Evolutionary conservation across 2,113 vertebrate genomes (phyloP).

Genomic region (Aspiorhynchus laticeps): DNA sequence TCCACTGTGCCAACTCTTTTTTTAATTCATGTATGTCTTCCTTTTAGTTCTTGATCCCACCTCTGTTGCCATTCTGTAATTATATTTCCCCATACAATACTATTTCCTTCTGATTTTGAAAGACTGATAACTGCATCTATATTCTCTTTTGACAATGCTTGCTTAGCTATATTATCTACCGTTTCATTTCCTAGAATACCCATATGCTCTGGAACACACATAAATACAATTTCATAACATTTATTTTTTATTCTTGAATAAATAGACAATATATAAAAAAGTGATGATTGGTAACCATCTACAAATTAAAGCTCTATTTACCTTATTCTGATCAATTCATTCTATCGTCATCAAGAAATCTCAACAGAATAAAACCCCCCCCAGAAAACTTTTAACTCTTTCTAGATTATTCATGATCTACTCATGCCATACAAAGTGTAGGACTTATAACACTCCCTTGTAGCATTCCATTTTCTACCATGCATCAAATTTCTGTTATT

Average conservation of each 20-base stretch:
- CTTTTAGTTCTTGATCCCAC: neutral
- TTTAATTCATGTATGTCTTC: neutral
- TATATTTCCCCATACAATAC: neutral
- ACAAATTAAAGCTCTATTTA: no score
- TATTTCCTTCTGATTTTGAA: neutral
- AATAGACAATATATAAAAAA: no score
- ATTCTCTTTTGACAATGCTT: neutral
- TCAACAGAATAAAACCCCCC: no score
- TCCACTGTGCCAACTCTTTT: no score
- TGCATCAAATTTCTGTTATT: neutral
- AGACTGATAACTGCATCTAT: neutral
- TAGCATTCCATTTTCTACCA: neutral
- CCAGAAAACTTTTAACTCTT: no score
- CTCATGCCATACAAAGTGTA: neutral
- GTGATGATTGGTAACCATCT: no score
- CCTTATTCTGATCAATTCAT: no score
- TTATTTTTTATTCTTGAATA: no score
- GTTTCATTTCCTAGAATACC: neutral
- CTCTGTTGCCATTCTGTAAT: neutral
- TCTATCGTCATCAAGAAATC: no score
- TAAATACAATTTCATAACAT: neutral
- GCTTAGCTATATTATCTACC: neutral
- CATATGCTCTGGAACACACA: neutral
- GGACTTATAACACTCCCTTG: constrained; percentile 3
- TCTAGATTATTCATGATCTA: neutral